Evolutionary conservation across 1,140 invertebrate genomes (phyloP).

Genomic region (Augochlora pura): DNA sequence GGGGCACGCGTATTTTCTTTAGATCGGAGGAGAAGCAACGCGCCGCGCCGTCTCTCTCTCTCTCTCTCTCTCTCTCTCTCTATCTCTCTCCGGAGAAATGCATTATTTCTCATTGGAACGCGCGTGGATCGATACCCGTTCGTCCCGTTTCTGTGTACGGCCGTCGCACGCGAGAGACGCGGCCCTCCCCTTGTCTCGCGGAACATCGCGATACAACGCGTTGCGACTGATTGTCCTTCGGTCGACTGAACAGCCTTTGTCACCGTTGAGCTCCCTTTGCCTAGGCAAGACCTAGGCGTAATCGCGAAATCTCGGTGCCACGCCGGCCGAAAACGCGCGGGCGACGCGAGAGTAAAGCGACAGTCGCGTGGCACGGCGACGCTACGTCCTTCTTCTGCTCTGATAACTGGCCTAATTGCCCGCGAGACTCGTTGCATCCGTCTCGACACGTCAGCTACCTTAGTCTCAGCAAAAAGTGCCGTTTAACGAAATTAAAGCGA

Average conservation of each 20-base stretch:
- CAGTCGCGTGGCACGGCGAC: too few species aligned
- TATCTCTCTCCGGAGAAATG: constrained; percentile 23
- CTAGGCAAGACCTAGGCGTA: not conserved
- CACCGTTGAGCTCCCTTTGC: not conserved
- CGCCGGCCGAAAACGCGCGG: constrained; percentile 18
- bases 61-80: constrained; percentile 17
- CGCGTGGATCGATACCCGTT: constrained; percentile 29
- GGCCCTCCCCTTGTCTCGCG: not conserved
- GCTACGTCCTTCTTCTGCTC: not conserved
- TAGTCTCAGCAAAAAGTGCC: too few species aligned
- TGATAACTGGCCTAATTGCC: not conserved
- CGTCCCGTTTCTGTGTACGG: not conserved
- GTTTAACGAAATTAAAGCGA: too few species aligned
- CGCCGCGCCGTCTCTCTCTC: not conserved
- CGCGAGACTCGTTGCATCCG: too few species aligned
- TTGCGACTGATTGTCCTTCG: constrained; percentile 36
- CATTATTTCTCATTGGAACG: constrained; percentile 37
- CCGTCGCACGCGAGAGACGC: not conserved
- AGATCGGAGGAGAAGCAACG: not conserved
- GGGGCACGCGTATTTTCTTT: constrained; percentile 3
- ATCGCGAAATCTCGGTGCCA: constrained; percentile 1
- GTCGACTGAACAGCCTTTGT: constrained; percentile 35
- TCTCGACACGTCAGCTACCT: too few species aligned
- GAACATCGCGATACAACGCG: constrained; percentile 33
- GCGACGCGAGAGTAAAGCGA: not conserved